Base-by-base conservation (phyloP, 2,797 vertebrate species). In the Lycodopsis pacificus region DNA sequence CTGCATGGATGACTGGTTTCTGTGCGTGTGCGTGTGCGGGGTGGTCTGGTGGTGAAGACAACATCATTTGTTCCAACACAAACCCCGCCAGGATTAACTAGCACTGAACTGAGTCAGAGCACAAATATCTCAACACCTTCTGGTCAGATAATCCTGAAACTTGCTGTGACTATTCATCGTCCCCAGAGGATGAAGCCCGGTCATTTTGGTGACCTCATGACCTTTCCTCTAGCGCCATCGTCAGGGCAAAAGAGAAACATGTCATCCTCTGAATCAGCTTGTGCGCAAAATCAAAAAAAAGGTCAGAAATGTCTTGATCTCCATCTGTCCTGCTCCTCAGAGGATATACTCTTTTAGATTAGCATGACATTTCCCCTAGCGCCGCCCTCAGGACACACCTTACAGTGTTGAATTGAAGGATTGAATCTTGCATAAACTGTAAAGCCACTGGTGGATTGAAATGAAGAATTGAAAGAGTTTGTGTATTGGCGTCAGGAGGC, bases 41-140 rank as follows among this genome's bases (percentile, higher is more conserved):
- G 49, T 12, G 48, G 53, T 66, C 56, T 44, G 69, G 54, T 44
- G 69, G 54, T 61, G 51, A 42, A 34, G 15, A 66, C 53, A 65
- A 53, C n/a, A 53, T 53, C 11, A n/a, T 53, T 53, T 53, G 49
- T 53, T 53, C 51, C 44, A 54, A 51, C 71, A 79, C 64, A 79
- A 54, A 62, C 69, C 53, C 58, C 68, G 25, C 25, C 51, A n/a
- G 22, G 30, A 61, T 40, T 61, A 61, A 63, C 30, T 36, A 8
- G 11, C 38, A 12, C 11, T 14, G 57, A 38, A 25, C 13, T 63
- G 22, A 27, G 20, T 3, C 63, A 49, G 27, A 27, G 61, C 8
- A 17, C 12, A 44, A 44, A 27, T 17, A 27, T 63, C 38, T 27
- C 38, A 13, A 38, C 54, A 44, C 27, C 7, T 48, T 11, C 27